Percentiles rank a stretch among this genome's conserved stretches.
phyloP scores from a whole-genome alignment of 37 sponge, comb jelly and placozoan species.

The Halisarca cf. caerulea region DNA sequence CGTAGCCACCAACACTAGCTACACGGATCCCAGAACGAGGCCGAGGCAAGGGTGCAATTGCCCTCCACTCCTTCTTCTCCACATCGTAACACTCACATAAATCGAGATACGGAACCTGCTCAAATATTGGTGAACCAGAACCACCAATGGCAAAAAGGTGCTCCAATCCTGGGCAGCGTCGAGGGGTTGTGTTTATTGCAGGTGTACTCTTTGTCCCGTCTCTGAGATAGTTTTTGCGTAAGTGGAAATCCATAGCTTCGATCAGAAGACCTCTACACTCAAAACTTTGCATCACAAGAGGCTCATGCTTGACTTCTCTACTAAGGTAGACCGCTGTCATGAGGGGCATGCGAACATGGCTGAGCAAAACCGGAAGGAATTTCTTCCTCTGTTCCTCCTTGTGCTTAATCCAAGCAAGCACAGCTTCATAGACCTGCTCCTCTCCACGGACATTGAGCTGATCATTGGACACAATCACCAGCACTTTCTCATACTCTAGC shows the following conservation, averaged over 20 bases:
- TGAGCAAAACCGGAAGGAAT: conserved; percentile 45
- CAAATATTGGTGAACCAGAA: conserved; percentile 54
- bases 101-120: conserved; percentile 64
- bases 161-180: conserved; percentile 61
- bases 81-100: conserved; percentile 65
- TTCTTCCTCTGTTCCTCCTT: conserved; percentile 30
- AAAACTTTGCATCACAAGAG: conserved; percentile 64
- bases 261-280: conserved; percentile 72
- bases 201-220: conserved; percentile 8
- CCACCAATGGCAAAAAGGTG: conserved; percentile 70
- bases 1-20: conserved; percentile 30
- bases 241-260: conserved; percentile 80
- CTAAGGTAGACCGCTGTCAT: conserved; percentile 77
- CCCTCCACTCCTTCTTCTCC: conserved; percentile 38
- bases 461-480: conserved; percentile 52
- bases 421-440: conserved; percentile 77
- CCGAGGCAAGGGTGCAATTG: conserved; percentile 14
- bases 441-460: conserved; percentile 79
- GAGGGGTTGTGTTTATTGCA: conserved; percentile 44
- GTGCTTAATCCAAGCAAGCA: conserved; percentile 70
- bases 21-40: conserved; percentile 34
- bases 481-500: conserved; percentile 37
- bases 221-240: conserved; percentile 68
- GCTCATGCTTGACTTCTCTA: conserved; percentile 68
- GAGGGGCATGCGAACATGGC: conserved; percentile 72